Evolutionary conservation across 2,113 vertebrate genomes (phyloP).

Genomic region (Alaudala cheleensis): DNA sequence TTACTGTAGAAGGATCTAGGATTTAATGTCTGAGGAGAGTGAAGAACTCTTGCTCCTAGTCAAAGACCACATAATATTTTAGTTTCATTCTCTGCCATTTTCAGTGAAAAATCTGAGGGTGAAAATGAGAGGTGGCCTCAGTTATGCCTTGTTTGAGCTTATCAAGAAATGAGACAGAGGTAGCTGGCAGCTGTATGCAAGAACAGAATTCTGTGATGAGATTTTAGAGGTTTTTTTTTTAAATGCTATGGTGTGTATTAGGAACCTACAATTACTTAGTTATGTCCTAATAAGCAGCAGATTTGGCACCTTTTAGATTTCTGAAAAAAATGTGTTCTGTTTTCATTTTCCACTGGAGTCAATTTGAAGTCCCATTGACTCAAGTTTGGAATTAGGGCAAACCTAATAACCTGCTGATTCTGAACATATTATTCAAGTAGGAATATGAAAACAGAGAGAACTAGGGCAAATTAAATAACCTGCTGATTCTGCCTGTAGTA

Average conservation of each 20-base stretch:
- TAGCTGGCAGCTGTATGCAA: neutral
- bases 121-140: neutral
- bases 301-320: neutral
- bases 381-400: slow-evolving; percentile 25
- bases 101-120: neutral
- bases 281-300: neutral
- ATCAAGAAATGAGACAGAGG: neutral
- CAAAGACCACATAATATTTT: neutral
- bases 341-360: neutral
- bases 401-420: slow-evolving; percentile 46
- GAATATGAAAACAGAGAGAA: slow-evolving; percentile 27
- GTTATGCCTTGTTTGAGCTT: neutral
- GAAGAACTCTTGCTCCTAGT: neutral
- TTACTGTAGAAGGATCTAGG: neutral
- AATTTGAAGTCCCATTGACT: slow-evolving; percentile 8
- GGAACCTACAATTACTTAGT: neutral
- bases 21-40: neutral
- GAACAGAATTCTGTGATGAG: neutral
- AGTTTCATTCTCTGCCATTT: neutral
- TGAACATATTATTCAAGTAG: slow-evolving; percentile 6
- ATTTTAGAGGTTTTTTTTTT: neutral
- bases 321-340: neutral
- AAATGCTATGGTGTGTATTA: neutral
- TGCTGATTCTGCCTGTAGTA: slow-evolving; percentile 18
- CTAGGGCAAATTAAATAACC: slow-evolving; percentile 27